Percentiles rank a stretch among this genome's conserved stretches.
phyloP scores from a whole-genome alignment of 2,888 invertebrate genomes.

The Epinotia nisella region DNA sequence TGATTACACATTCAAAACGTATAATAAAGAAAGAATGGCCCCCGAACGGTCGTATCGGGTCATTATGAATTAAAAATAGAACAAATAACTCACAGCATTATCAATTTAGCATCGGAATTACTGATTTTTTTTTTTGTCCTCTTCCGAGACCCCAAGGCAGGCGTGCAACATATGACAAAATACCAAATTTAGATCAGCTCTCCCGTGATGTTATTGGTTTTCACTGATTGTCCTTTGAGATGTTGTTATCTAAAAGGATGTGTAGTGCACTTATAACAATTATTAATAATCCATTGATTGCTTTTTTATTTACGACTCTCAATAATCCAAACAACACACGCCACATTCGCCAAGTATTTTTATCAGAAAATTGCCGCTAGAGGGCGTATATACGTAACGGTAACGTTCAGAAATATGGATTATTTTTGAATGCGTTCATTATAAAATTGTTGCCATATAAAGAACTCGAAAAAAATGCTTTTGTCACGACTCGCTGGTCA shows the following conservation, averaged over 20 bases:
- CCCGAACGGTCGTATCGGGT: conserved; percentile 21
- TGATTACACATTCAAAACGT: conserved; percentile 20
- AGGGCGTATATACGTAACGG: conserved; percentile 58
- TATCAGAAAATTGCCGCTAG: conserved; percentile 71
- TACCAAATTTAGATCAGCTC: conserved; percentile 70
- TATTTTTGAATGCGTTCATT: conserved; percentile 21
- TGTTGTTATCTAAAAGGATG: conserved; percentile 64
- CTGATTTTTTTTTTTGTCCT: conserved; percentile 81
- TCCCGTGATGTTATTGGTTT: conserved; percentile 56
- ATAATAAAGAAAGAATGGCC: conserved; percentile 28
- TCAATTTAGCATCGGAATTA: conserved; percentile 79
- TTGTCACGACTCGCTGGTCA: too few species aligned
- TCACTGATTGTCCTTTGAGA: conserved; percentile 55
- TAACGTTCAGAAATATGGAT: conserved; percentile 32
- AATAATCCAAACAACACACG: conserved; percentile 84
- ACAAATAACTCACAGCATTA: conserved; percentile 79
- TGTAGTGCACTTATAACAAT: conserved; percentile 63
- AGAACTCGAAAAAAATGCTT: too few species aligned
- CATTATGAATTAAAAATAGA: conserved; percentile 52
- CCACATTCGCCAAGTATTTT: conserved; percentile 84
- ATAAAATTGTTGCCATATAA: too few species aligned
- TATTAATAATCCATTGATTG: conserved; percentile 67
- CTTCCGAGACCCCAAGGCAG: conserved; percentile 79
- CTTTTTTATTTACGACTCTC: conserved; percentile 84
- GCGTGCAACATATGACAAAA: conserved; percentile 83